Base-by-base conservation (phyloP, 92 coral and sea anemone genomes). In the Heteractis magnifica region DNA sequence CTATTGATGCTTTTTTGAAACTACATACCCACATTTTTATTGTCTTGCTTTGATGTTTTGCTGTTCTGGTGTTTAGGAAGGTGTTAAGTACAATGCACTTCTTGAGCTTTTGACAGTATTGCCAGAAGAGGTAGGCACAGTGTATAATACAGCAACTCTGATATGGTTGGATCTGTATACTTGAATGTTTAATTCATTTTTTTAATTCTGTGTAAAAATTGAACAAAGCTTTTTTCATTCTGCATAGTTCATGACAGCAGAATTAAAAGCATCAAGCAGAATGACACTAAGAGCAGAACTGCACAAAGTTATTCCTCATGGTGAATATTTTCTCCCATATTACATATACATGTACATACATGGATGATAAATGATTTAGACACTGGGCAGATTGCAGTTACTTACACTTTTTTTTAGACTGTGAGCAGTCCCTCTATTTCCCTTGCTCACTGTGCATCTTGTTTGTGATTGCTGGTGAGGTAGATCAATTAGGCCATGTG, bases 91-190 rank as follows among this genome's bases (percentile, higher is more conserved):
- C 55, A 87, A 84, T 71, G 90, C 90, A 51, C 86, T 96, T 79
- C 91, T 96, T 50, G 99, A 96, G 79, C 82, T 94, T 64, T 81
- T 96, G 64, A 96, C 99, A 26, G 98, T 96, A 23, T 79, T 96
- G 19, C 99, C 99, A 55, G 99, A 96, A 79, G 99, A 96, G 98
- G 99, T 94, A n/a, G 52, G 97, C 88, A 71, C 12, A 14, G 12
- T 62, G 5, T 10, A 6, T 62, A 65, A 8, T 51, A 49, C 10
- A 49, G 18, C 8, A 65, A 6, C 44, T 34, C 44, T 34, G 44
- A 34, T 34, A 34, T 34, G 44, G 44, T 34, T 34, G 44, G 44
- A 34, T 34, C 44, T 34, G 65, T 49, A 19, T 13, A 82, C 15
- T 18, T 50, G 72, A 34, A 34, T 34, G 44, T 34, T 34, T 34